These are phyloP conservation scores for Polydrusus cervinus DNA, from an alignment of 2,888 invertebrate genomes.

Conservation along the genomic window DNA sequence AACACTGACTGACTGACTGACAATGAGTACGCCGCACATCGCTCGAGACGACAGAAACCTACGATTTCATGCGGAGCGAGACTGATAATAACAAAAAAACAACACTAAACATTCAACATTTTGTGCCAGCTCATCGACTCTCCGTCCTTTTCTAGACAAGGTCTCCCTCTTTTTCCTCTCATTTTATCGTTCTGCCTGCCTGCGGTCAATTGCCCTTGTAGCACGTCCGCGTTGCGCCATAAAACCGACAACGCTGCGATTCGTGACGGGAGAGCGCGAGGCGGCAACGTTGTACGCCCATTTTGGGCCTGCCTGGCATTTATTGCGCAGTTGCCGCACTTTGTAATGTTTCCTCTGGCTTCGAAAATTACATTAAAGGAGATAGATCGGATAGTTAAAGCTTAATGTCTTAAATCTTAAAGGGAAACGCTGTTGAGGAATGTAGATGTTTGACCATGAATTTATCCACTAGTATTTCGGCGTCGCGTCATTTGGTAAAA, in stretches of 20 bases:
- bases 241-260: conserved; percentile 34
- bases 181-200: conserved; percentile 34
- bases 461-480: conserved; percentile 37
- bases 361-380: conserved; percentile 31
- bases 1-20: neutral
- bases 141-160: conserved; percentile 31
- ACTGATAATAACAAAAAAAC: conserved; percentile 45
- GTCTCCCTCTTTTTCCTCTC: conserved; percentile 17
- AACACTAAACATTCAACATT: conserved; percentile 48
- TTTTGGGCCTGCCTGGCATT: conserved; percentile 39
- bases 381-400: conserved; percentile 16
- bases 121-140: conserved; percentile 46
- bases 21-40: neutral
- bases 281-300: conserved; percentile 46
- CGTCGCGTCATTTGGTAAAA: conserved; percentile 6
- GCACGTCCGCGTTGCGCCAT: conserved; percentile 44
- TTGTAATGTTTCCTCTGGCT: conserved; percentile 27
- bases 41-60: conserved; percentile 8
- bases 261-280: conserved; percentile 32
- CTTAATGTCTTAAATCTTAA: conserved; percentile 21
- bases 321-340: conserved; percentile 47
- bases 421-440: conserved; percentile 18
- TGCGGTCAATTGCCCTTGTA: conserved; percentile 46
- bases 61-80: conserved; percentile 27
- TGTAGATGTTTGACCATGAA: conserved; percentile 35